These are phyloP conservation scores for Lasioglossum pauxillum DNA, from an alignment of 2,888 invertebrate species.

Conservation along the genomic window DNA sequence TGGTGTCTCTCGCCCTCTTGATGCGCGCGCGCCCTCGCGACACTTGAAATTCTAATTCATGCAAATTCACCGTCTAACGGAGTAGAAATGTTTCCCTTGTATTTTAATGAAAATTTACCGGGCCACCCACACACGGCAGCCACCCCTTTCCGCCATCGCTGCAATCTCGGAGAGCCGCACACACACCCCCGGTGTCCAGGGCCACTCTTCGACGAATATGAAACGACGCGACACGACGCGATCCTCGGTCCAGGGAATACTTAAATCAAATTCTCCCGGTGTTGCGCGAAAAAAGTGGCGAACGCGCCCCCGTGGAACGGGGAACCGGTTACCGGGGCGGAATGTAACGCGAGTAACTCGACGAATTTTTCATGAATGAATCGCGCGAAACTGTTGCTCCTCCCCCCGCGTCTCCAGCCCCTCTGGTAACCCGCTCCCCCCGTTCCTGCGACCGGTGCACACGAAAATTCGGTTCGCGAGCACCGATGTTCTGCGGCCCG, in stretches of 20 bases:
- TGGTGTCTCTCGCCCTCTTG: constrained; percentile 17
- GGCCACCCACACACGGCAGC: background rate
- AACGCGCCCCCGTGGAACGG: background rate
- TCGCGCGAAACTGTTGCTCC: constrained; percentile 29
- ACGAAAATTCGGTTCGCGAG: constrained; percentile 17
- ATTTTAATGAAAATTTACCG: constrained; percentile 69
- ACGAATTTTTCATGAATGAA: constrained; percentile 41
- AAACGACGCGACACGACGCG: constrained; percentile 46
- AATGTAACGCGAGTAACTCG: constrained; percentile 26
- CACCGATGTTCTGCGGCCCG: background rate
- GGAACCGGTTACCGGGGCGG: background rate
- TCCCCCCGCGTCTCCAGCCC: background rate
- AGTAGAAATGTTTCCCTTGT: constrained; percentile 66
- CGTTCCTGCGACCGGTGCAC: background rate
- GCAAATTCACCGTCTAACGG: constrained; percentile 70
- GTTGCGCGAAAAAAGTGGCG: background rate
- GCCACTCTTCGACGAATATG: constrained; percentile 58
- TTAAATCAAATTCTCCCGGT: constrained; percentile 46
- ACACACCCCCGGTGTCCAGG: background rate
- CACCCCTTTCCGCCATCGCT: constrained; percentile 8
- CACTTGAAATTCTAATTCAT: constrained; percentile 73
- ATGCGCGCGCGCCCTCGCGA: constrained; percentile 43
- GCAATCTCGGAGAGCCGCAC: constrained; percentile 4
- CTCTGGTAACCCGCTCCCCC: background rate
- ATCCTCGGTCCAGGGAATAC: constrained; percentile 15